phyloP scores from a whole-genome alignment of 2,797 vertebrate species.

The Rallus crepitans region DNA sequence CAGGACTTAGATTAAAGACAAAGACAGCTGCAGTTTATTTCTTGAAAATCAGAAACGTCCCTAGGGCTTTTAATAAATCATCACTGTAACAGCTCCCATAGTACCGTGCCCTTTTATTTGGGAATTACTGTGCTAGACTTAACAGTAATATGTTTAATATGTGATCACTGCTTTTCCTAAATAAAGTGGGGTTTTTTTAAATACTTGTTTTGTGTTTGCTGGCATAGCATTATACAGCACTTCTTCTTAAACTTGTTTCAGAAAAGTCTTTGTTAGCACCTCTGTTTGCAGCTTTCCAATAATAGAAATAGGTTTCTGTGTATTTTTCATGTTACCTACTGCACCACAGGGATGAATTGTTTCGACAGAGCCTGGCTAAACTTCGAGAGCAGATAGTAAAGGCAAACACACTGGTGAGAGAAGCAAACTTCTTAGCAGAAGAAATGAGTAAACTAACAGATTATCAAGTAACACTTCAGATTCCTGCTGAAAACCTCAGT shows the following conservation, averaged over 20 bases:
- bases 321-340: conserved; percentile 56
- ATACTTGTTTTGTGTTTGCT: background rate
- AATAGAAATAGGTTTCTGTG: conserved; percentile 63
- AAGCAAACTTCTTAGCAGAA: conserved; percentile 96
- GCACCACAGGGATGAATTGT: conserved; percentile 91
- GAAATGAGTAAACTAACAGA: conserved; percentile 96
- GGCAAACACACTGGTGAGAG: conserved; percentile 95
- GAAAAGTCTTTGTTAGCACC: background rate
- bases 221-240: background rate
- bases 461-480: conserved; percentile 98
- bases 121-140: background rate
- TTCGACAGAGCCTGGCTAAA: conserved; percentile 94
- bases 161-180: background rate
- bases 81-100: background rate
- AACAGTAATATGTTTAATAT: background rate
- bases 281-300: conserved; percentile 51
- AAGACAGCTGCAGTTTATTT: conserved; percentile 6
- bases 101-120: background rate
- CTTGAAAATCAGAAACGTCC: background rate
- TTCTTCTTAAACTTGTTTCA: background rate
- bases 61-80: background rate
- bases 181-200: background rate
- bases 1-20: conserved; percentile 8
- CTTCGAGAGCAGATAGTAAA: conserved; percentile 96
- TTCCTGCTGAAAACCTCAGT: conserved; percentile 96